A percentile compares a stretch with the other conserved stretches of the same genome.
phyloP scores from a whole-genome alignment of 2,797 vertebrate genomes.

The Heliangelus exortis region DNA sequence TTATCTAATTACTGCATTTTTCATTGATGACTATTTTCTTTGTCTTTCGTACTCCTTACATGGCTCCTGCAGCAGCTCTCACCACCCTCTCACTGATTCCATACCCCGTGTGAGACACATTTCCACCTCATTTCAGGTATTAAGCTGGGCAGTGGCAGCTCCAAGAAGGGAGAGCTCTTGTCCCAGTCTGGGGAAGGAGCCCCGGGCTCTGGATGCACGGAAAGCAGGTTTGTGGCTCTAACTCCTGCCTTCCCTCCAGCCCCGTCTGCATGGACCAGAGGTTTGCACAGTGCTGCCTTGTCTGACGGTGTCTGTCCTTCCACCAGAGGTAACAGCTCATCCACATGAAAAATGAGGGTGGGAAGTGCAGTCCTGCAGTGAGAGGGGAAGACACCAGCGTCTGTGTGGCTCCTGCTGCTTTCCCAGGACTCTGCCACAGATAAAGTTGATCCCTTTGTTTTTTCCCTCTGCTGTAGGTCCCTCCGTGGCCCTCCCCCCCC shows the following conservation, averaged over 20 bases:
- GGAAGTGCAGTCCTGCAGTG: background rate
- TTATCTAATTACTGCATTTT: background rate
- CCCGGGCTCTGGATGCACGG: background rate
- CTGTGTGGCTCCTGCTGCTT: background rate
- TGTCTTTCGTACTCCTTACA: background rate
- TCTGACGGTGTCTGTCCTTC: background rate
- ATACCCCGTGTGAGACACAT: background rate
- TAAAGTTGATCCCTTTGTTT: background rate
- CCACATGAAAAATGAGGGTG: background rate
- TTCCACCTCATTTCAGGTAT: background rate
- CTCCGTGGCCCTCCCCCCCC: background rate
- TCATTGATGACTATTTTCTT: background rate
- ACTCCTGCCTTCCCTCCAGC: background rate
- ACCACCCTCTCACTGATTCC: background rate
- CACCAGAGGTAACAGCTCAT: background rate
- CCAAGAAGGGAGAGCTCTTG: background rate
- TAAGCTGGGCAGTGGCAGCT: background rate
- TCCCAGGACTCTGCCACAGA: accelerated
- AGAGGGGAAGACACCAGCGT: background rate
- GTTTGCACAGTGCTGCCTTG: background rate
- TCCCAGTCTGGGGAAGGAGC: background rate
- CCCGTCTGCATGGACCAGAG: background rate
- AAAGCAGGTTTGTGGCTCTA: background rate
- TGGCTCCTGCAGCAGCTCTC: background rate
- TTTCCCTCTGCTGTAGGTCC: background rate